These are phyloP conservation scores for Bothrops jararaca DNA, from an alignment of 2,113 vertebrate species.

Conservation along the genomic window DNA sequence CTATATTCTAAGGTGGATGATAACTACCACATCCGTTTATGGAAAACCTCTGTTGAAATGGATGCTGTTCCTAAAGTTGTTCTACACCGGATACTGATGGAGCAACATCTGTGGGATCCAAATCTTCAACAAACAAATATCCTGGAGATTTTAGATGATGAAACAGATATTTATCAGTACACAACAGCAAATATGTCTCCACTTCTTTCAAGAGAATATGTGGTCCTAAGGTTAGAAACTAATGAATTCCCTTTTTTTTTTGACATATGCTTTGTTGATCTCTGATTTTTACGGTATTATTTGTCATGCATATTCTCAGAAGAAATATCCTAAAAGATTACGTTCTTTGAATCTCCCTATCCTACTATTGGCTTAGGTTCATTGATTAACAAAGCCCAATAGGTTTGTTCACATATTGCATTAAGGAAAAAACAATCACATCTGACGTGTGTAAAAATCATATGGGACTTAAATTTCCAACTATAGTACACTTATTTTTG, in stretches of 20 bases:
- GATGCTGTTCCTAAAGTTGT: slow-evolving; percentile 65
- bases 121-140: slow-evolving; percentile 60
- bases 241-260: neutral
- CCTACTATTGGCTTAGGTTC: neutral
- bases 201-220: slow-evolving; percentile 63
- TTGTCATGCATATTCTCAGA: too few relatives aligned
- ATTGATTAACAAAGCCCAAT: neutral
- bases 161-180: slow-evolving; percentile 72
- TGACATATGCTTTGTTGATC: neutral
- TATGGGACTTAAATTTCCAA: neutral
- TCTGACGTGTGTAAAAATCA: neutral
- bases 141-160: slow-evolving; percentile 67
- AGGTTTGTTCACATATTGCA: neutral
- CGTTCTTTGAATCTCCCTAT: neutral
- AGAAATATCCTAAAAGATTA: neutral
- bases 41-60: slow-evolving; percentile 73
- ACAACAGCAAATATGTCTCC: slow-evolving; percentile 55
- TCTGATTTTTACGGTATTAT: neutral
- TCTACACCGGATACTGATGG: slow-evolving; percentile 68
- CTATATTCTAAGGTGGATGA: slow-evolving; percentile 66
- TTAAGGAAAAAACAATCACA: neutral
- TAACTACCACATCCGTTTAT: slow-evolving; percentile 65
- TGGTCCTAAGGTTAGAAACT: slow-evolving; percentile 72
- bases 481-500: neutral
- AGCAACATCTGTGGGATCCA: slow-evolving; percentile 68